phyloP scores from a whole-genome alignment of 2,888 invertebrate species.

The Eulithis prunata region DNA sequence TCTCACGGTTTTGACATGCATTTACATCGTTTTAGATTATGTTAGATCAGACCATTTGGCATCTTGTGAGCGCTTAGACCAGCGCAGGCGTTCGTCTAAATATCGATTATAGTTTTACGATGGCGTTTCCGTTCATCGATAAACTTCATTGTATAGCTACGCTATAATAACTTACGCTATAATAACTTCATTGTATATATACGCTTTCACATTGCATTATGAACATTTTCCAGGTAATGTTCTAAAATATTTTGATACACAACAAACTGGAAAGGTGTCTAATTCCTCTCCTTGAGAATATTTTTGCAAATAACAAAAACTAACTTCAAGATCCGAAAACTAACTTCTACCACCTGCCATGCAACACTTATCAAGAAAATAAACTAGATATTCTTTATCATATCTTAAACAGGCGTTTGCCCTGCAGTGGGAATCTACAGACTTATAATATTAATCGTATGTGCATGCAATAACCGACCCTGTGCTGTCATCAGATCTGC shows the following conservation, averaged over 20 bases:
- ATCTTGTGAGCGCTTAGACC: background rate
- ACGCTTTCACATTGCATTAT: background rate
- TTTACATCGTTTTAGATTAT: conserved; percentile 4
- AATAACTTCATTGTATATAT: conserved; percentile 1
- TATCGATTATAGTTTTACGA: background rate
- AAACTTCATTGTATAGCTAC: background rate
- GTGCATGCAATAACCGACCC: conserved; percentile 7
- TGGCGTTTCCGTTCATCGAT: background rate
- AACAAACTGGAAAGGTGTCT: no score
- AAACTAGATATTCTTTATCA: conserved; percentile 1
- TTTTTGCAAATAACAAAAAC: no score
- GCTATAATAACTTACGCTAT: no score
- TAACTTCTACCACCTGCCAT: background rate
- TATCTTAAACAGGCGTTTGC: background rate
- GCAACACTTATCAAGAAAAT: background rate
- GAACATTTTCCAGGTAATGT: conserved; percentile 6
- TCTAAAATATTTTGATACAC: conserved; percentile 17
- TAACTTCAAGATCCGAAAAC: no score
- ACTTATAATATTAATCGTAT: background rate
- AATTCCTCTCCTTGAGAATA: conserved; percentile 4
- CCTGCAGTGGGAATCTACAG: no score
- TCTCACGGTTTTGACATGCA: conserved; percentile 19
- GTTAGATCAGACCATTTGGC: background rate
- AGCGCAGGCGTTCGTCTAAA: background rate
- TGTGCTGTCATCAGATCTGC: conserved; percentile 8